Evolutionary conservation across 2,113 vertebrate species (phyloP).

Genomic region (Machaerirhynchus nigripectus): DNA sequence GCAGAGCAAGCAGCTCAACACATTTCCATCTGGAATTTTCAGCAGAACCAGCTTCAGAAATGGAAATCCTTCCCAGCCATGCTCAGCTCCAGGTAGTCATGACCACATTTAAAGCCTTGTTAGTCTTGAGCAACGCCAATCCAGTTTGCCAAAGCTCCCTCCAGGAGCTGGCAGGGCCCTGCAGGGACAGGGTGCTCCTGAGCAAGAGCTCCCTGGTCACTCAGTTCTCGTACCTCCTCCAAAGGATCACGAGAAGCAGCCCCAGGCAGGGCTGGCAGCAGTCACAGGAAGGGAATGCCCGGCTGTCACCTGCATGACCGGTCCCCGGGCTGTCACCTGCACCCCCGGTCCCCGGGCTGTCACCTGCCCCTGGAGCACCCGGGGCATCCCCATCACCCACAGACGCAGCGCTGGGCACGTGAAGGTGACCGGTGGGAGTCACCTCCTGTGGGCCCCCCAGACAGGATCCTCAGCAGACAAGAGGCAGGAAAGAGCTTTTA

Average conservation of each 20-base stretch:
- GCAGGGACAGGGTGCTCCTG: background rate
- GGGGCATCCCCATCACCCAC: background rate
- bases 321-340: background rate
- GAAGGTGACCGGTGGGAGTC: background rate
- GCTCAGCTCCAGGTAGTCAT: background rate
- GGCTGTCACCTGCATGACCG: background rate
- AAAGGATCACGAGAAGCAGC: background rate
- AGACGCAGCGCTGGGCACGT: accelerated
- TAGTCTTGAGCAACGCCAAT: background rate
- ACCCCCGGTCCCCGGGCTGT: accelerated
- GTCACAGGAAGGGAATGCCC: slow-evolving; percentile 4
- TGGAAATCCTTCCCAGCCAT: background rate
- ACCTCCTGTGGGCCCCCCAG: accelerated
- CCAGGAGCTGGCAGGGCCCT: background rate
- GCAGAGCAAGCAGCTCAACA: background rate
- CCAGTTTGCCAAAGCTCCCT: background rate
- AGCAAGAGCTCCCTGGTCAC: background rate
- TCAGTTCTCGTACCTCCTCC: background rate
- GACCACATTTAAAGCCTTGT: background rate
- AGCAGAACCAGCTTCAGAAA: background rate
- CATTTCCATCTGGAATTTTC: background rate
- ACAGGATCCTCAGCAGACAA: background rate
- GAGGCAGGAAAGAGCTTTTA: background rate
- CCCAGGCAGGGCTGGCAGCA: background rate
- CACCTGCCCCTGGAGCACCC: background rate